Evolutionary conservation across 2,113 vertebrate genomes (phyloP), one percentile per base, ranked within the genome.

Genomic region (Pangasianodon hypophthalmus): DNA sequence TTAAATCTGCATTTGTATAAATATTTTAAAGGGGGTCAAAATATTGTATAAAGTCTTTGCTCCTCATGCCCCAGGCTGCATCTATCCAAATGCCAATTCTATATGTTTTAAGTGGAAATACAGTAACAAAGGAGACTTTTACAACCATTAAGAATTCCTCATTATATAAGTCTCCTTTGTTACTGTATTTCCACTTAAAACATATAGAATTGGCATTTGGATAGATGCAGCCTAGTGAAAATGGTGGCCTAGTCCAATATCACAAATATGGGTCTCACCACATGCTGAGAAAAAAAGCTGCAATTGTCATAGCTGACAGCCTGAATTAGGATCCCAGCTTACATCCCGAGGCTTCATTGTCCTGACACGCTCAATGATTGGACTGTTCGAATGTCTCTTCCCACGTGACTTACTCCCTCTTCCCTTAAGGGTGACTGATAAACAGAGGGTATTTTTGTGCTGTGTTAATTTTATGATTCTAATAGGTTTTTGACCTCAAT

Each of bases 401-500:
- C 84, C 93, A 92, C 86, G 88, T 93, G 93, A 91, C 92, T 85
- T 85, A 87, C 87, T 37, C 54, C 71, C 19, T 88, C 64, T 90
- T 84, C 83, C 62, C 88, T 88, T 62, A 89, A 94, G 91, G 93
- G 92, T 88, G 87, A 52, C 84, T 91, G 71, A 84, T 62, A 90
- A 85, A 56, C 58, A 87, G 90, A 73, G n/a, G 44, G 91, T 84
- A 44, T 91, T 88, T 85, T 56, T 87, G 54, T 77, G 89, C 54
- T 84, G 89, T 91, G 90, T 86, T 73, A 92, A 94, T 94, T 87
- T 92, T 93, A 93, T 93, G 94, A 94, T 94, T 94, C 89, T 94
- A 95, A 95, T 96, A 95, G 92, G 92, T 95, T 96, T 94, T 92
- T 96, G 95, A 96, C 96, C 96, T 95, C 92, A 96, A 96, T 96